Percentiles rank a stretch among this genome's conserved stretches.
Conservation (phyloP, 1,140 invertebrate genomes). For the Caenorhabditis remanei region DNA sequence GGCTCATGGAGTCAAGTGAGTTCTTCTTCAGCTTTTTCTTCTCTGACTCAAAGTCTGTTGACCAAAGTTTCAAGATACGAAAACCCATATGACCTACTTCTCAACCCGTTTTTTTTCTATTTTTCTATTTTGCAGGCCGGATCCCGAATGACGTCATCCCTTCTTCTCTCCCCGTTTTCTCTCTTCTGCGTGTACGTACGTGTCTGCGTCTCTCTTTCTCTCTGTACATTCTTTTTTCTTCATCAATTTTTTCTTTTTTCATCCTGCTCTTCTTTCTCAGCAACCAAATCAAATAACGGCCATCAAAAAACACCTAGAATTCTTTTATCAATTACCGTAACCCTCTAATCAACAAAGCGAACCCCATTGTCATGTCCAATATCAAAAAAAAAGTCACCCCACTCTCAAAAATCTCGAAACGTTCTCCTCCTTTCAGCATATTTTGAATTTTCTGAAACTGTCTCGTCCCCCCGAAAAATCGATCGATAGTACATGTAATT, state of each 20-base stretch:
- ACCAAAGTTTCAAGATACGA: background rate
- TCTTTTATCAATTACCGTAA: background rate
- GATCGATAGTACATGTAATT: slow-evolving; percentile 53
- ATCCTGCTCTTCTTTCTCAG: background rate
- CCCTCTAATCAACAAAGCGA: background rate
- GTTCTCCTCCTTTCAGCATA: background rate
- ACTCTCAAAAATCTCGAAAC: background rate
- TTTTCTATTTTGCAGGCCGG: background rate
- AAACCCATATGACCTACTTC: slow-evolving; percentile 22
- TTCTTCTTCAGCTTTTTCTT: background rate
- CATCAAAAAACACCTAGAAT: background rate
- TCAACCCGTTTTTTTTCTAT: slow-evolving; percentile 25
- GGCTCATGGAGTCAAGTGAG: slow-evolving; percentile 57
- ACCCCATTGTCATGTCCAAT: background rate
- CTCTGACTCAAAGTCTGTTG: background rate
- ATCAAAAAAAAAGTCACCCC: background rate
- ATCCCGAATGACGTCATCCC: slow-evolving; percentile 49
- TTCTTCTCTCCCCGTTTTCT: background rate
- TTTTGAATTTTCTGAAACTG: slow-evolving; percentile 13
- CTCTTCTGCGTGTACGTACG: slow-evolving; percentile 37
- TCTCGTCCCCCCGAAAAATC: background rate
- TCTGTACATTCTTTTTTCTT: slow-evolving; percentile 16
- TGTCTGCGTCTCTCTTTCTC: slow-evolving; percentile 39
- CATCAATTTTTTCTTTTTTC: background rate
- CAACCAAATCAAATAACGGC: slow-evolving; percentile 42